Evolutionary conservation across 2,888 invertebrate species (phyloP), one percentile per base, ranked within the genome.

Genomic region (Apodemia mormo): DNA sequence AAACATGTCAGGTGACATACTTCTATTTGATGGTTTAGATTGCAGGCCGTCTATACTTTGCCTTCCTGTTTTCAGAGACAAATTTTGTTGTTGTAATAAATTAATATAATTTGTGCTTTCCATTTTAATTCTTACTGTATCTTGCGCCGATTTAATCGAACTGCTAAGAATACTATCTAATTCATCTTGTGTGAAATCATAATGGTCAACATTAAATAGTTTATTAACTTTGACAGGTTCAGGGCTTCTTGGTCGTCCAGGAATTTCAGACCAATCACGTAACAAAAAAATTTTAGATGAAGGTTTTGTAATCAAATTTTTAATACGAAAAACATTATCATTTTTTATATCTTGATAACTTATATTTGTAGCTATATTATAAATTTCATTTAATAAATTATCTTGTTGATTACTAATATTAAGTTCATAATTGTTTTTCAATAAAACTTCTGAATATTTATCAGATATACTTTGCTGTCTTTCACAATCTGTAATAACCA

Each of bases 171-270:
- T 77, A 33, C 79, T 72, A 76, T 92, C 88, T 66, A 93, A 73
- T 74, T 93, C 88, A 72, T 86, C 81, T 73, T 89, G 86, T 33
- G 86, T 82, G 75, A 82, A 90, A 71, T 85, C 76, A 67, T 87
- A 82, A 74, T 88, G 83, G 77, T 81, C 84, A 67, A 92, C 83
- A 74, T 85, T 80, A 74, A 86, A 80, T 66, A 73, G 45, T 45
- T 45, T 75, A 40, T 68, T 72, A 65, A 71, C 61, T 66, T 83
- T 74, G 71, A 77, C 71, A 45, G 58, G 30, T 58, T 78, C 75
- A 1, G 96, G 96, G 68, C 95, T 94, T 12, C 80, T 76, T 67
- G 95, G 95, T 71, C 96, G 88, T 0, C 96, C 96, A 5, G 95
- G 95, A 77, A 96, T 96, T 66, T 87, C 79, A 37, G 87, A 82